phyloP scores from a whole-genome alignment of 1,140 invertebrate genomes.

The Atta colombica region DNA sequence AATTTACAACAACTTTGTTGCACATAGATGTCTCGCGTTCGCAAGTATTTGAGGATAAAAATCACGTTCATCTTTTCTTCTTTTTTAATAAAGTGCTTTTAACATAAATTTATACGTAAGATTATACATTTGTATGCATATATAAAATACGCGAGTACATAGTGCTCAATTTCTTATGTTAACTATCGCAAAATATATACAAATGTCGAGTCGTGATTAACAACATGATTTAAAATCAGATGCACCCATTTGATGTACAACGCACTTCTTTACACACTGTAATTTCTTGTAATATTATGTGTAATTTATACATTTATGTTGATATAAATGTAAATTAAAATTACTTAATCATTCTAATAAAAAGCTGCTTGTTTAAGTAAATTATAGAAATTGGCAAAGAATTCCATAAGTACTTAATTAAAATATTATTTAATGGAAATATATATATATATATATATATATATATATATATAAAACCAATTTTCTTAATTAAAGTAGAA shows the following conservation, averaged over 20 bases:
- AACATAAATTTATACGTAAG: slow-evolving; percentile 69
- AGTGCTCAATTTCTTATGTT: slow-evolving; percentile 73
- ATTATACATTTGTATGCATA: slow-evolving; percentile 75
- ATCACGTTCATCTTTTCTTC: slow-evolving; percentile 28
- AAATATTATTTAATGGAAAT: slow-evolving; percentile 76
- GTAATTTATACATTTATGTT: slow-evolving; percentile 20
- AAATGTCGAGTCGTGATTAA: slow-evolving; percentile 51
- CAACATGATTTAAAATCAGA: slow-evolving; percentile 60
- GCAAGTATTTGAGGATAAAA: slow-evolving; percentile 48
- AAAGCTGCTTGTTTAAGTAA: slow-evolving; percentile 59
- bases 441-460: background rate
- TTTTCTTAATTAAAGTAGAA: slow-evolving; percentile 76
- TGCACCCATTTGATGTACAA: slow-evolving; percentile 69
- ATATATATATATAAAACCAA: slow-evolving; percentile 30
- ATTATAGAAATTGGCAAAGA: slow-evolving; percentile 56
- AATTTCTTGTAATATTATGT: background rate
- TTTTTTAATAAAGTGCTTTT: slow-evolving; percentile 64
- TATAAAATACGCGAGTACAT: slow-evolving; percentile 73
- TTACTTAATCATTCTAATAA: slow-evolving; percentile 37
- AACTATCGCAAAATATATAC: slow-evolving; percentile 72
- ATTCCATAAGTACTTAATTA: slow-evolving; percentile 77
- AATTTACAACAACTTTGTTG: background rate
- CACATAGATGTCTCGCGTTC: background rate
- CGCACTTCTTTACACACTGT: slow-evolving; percentile 46
- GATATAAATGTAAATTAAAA: slow-evolving; percentile 39